These are phyloP conservation scores for Morus bassanus DNA, from an alignment of 2,797 vertebrate genomes.

Conservation along the genomic window DNA sequence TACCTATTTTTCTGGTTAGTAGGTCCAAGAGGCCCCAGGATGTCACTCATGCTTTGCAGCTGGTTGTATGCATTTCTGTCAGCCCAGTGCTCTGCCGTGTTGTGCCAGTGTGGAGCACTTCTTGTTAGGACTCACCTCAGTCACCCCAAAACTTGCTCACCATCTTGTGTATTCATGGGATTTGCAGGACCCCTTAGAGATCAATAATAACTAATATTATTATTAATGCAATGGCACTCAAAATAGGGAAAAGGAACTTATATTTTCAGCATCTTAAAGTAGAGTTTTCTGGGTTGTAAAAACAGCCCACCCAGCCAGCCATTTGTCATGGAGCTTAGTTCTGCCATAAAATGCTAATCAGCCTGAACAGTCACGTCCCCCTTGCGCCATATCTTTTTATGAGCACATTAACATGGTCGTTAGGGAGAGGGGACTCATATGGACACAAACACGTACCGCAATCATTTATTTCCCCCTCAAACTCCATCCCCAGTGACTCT, in stretches of 20 bases:
- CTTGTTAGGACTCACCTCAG: not conserved
- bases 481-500: constrained; percentile 39
- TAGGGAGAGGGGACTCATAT: constrained; percentile 75
- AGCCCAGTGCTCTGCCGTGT: not conserved
- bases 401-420: constrained; percentile 77
- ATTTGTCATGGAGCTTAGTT: constrained; percentile 77
- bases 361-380: constrained; percentile 74
- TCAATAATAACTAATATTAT: not conserved
- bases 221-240: not conserved
- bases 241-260: constrained; percentile 31
- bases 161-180: not conserved
- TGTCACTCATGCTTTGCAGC: not conserved
- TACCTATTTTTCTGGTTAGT: not conserved
- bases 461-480: constrained; percentile 58
- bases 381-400: constrained; percentile 78
- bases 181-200: not conserved
- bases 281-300: constrained; percentile 69
- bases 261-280: constrained; percentile 53
- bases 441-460: constrained; percentile 71
- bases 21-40: not conserved
- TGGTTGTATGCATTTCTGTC: not conserved
- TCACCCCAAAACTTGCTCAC: not conserved
- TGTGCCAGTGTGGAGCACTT: not conserved
- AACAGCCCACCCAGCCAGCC: constrained; percentile 62
- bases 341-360: constrained; percentile 80